Evolutionary conservation across 2,797 vertebrate species (phyloP), one percentile per base, ranked within the genome.

Genomic region (Phataginus tetradactyla): DNA sequence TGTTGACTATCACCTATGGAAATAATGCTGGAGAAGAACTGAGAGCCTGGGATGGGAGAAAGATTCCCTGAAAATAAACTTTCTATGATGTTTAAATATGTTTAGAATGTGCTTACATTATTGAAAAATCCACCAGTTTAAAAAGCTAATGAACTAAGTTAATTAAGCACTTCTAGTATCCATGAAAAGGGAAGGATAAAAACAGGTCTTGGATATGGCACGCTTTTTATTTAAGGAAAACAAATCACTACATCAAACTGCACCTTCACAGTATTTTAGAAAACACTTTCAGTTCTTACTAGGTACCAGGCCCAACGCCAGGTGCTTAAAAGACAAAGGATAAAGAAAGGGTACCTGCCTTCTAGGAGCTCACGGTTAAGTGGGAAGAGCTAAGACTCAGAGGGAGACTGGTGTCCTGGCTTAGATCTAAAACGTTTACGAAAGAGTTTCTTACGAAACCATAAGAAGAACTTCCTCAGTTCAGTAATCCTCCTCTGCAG

Each of bases 151-250:
- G 18, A 95, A 78, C 18, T 49, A 42, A 78, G 29, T 72, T 18
- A 85, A 25, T 29, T 34, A 34, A 49, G 53, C 45, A 37, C 2
- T 91, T 92, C 10, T 37, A 74, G 1, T 8, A 75, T 75, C 18
- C 20, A 71, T n/a, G 25, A 86, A 95, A 96, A 71, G 8, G 85
- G 5, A 27, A 83, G 83, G 78, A n/a, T 69, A 42, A 71, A 95
- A 72, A 9, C 20, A 90, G 8, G 1, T 34, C 17, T 94, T 89
- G 34, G 29, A 84, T 59, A 42, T 11, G 23, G 18, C 61, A 85
- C n/a, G 29, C 17, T 94, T 51, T 88, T 8, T 13, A 2, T 66
- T 39, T 39, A 39, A 57, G 95, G 17, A 23, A 72, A 92, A 34
- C 1, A 14, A 68, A 29, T 66, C 78, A 53, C 32, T 49, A 75